phyloP scores from a whole-genome alignment of 1,140 invertebrate species.

The Leptoteleia sp. region DNA sequence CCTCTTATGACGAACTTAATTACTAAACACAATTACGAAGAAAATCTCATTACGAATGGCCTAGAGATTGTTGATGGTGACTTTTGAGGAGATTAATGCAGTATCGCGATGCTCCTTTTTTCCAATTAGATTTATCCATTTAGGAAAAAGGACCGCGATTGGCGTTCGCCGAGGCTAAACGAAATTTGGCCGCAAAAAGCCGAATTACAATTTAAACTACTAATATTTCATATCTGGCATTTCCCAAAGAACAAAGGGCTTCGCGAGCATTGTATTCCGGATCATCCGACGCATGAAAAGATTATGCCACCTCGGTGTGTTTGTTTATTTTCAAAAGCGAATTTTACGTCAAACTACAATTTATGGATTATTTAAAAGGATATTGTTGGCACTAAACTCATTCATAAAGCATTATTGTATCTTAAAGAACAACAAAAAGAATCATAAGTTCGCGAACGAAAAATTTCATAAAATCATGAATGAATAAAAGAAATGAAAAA shows the following conservation, averaged over 20 bases:
- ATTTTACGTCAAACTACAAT: background rate
- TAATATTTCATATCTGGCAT: background rate
- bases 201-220: background rate
- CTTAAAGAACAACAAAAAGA: no score
- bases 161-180: background rate
- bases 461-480: no score
- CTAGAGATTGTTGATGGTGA: slow-evolving; percentile 9
- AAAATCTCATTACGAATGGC: slow-evolving; percentile 25
- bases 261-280: background rate
- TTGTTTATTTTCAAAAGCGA: slow-evolving; percentile 6
- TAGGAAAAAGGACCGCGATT: background rate
- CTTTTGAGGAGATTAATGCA: slow-evolving; percentile 15
- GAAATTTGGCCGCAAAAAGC: background rate
- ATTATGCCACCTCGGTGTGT: background rate
- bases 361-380: no score
- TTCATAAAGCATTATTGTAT: no score
- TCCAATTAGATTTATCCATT: background rate
- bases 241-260: background rate
- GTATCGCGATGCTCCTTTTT: background rate
- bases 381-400: no score
- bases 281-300: slow-evolving; percentile 1
- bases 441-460: no score
- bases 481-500: no score
- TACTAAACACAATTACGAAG: slow-evolving; percentile 39
- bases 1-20: slow-evolving; percentile 22